Base-by-base conservation (phyloP, 2,113 vertebrate species). In the Rhodinocichla rosea region DNA sequence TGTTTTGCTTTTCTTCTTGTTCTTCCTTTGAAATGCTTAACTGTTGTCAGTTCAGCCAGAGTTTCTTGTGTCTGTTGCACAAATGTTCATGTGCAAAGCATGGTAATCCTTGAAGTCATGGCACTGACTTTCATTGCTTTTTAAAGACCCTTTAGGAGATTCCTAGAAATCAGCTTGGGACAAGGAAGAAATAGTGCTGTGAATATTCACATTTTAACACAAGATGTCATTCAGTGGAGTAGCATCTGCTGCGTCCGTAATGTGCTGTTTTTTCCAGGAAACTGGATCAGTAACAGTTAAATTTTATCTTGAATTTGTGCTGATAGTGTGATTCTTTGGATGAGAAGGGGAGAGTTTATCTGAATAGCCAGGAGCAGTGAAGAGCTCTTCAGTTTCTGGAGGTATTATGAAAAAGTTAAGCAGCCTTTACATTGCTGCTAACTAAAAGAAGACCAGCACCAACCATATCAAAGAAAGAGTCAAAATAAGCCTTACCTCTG, bases 241-340 rank as follows among this genome's bases (percentile, higher is more conserved):
- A 91, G 52, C 91, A 88, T 90, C 94, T 97, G 91, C 84, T 85
- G 21, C 39, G 89, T 87, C 83, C 52, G 42, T 91, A 67, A 89
- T 55, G 59, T 76, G 67, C 78, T 85, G 45, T 76, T 89, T 91
- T 84, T 79, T 65, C 55, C 45, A 55, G 74, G 55, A 92, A 92
- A 82, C 40, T 13, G 3, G 91, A 87, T 80, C 40, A 32, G 77
- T 84, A 92, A 59, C 49, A 73, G 74, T 87, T 87, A 82, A 79
- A 55, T 79, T 95, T 96, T 92, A 90, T 90, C 71, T 92, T 81
- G 71, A 85, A 69, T 92, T 91, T 89, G 32, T 94, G 75, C 63
- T 85, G 90, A 90, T 88, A 65, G 11, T 2, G 0, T 70, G 42
- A 74, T 95, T 85, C 53, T 91, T 91, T 59, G 39, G 15, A 77